Evolutionary conservation across 1,140 invertebrate species (phyloP).

Genomic region (roundworm (Caenorhabditis elegans)): DNA sequence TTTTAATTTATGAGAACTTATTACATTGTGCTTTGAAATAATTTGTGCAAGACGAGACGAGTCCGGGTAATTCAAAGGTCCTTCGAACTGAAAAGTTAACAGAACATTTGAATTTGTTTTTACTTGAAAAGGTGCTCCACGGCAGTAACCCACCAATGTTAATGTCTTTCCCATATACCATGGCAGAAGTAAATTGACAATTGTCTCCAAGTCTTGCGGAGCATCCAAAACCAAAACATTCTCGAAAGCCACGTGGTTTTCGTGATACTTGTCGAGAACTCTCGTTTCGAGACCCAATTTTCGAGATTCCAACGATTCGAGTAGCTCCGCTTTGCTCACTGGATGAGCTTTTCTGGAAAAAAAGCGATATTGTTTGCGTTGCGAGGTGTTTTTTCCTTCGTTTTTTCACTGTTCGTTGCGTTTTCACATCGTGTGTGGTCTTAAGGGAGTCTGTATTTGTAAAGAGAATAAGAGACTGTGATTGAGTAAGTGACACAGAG

Average conservation of each 20-base stretch:
- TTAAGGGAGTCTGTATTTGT: not conserved
- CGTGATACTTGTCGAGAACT: not conserved
- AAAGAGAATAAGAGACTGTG: not conserved
- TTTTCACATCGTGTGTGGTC: not conserved
- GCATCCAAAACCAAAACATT: not conserved
- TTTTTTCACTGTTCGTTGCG: not conserved
- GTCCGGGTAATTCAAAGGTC: constrained; percentile 34
- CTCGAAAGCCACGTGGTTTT: not conserved
- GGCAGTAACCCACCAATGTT: too few species aligned
- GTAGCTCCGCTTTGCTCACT: not conserved
- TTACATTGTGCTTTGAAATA: constrained; percentile 41
- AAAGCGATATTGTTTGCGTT: not conserved
- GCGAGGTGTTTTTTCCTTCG: not conserved
- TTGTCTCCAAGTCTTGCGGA: not conserved
- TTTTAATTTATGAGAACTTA: too few species aligned
- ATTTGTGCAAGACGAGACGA: constrained; percentile 37
- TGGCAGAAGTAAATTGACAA: not conserved
- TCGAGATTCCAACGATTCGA: not conserved
- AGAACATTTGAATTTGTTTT: not conserved
- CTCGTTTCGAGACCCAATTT: not conserved
- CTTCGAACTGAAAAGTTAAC: constrained; percentile 36
- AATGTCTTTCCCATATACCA: constrained; percentile 15
- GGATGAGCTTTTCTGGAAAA: not conserved
- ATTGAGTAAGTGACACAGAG: not conserved
- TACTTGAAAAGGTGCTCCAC: not conserved